Evolutionary conservation across 2,888 invertebrate species (phyloP).

Genomic region (Mayetiola destructor): DNA sequence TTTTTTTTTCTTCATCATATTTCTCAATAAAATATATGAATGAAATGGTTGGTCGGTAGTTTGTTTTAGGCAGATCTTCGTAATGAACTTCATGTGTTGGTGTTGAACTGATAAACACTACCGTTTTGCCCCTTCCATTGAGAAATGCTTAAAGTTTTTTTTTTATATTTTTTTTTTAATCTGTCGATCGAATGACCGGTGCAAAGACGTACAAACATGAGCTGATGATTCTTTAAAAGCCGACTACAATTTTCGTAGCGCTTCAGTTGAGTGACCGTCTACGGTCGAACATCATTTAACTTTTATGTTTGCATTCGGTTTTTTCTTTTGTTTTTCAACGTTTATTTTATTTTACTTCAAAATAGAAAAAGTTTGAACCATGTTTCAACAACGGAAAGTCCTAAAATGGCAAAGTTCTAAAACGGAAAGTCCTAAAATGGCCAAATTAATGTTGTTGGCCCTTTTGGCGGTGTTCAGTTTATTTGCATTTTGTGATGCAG

Average conservation of each 20-base stretch:
- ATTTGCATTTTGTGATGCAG: neutral
- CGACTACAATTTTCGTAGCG: neutral
- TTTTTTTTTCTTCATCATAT: too few relatives aligned
- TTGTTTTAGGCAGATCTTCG: constrained; percentile 7
- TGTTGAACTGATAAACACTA: neutral
- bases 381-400: neutral
- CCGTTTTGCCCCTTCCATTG: neutral
- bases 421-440: neutral
- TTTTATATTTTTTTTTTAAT: neutral
- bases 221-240: constrained; percentile 1
- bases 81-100: neutral
- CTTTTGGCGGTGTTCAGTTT: neutral
- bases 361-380: neutral
- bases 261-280: constrained; percentile 7
- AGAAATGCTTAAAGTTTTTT: too few relatives aligned
- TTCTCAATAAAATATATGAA: too few relatives aligned
- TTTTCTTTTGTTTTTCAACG: neutral
- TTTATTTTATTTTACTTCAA: neutral
- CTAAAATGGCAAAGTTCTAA: neutral
- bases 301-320: neutral
- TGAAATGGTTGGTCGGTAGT: too few relatives aligned
- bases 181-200: neutral
- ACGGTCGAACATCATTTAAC: neutral
- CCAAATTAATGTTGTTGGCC: neutral
- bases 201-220: neutral